A percentile compares a stretch with the other conserved stretches of the same genome.
Evolutionary conservation across 92 coral and sea anemone species (phyloP).

Genomic region (Anthopleura xanthogrammica): DNA sequence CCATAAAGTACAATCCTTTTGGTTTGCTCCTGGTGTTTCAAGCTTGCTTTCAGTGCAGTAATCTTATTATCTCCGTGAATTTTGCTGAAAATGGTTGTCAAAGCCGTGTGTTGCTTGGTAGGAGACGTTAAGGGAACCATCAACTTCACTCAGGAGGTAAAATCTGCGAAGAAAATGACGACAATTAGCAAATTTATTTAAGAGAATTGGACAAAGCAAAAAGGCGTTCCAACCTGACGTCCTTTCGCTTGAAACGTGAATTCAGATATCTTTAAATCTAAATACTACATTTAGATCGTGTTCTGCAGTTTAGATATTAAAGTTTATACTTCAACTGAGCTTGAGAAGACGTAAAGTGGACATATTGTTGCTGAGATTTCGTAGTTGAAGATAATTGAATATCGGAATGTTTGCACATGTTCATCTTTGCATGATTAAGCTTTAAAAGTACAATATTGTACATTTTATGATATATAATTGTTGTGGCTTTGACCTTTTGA

Average conservation of each 20-base stretch:
- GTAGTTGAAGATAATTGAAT: neutral
- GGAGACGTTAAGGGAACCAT: slow-evolving; percentile 54
- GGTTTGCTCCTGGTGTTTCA: neutral
- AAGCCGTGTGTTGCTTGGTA: slow-evolving; percentile 50
- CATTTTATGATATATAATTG: neutral
- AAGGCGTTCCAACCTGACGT: slow-evolving; percentile 3
- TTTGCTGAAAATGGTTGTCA: slow-evolving; percentile 27
- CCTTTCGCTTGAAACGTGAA: neutral
- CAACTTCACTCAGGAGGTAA: slow-evolving; percentile 56
- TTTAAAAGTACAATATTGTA: neutral
- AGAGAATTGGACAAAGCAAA: neutral
- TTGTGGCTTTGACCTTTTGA: neutral
- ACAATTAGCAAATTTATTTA: neutral
- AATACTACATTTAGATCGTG: neutral
- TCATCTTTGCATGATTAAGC: neutral
- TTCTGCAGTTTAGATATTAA: neutral
- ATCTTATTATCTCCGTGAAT: neutral
- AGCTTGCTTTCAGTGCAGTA: neutral
- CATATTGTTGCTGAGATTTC: neutral
- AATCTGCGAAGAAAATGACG: neutral
- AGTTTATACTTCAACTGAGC: neutral
- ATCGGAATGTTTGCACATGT: neutral
- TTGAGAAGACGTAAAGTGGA: neutral
- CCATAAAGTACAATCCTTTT: neutral
- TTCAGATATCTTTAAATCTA: neutral